phyloP scores from a whole-genome alignment of 2,797 vertebrate genomes.

The Tragelaphus eurycerus region DNA sequence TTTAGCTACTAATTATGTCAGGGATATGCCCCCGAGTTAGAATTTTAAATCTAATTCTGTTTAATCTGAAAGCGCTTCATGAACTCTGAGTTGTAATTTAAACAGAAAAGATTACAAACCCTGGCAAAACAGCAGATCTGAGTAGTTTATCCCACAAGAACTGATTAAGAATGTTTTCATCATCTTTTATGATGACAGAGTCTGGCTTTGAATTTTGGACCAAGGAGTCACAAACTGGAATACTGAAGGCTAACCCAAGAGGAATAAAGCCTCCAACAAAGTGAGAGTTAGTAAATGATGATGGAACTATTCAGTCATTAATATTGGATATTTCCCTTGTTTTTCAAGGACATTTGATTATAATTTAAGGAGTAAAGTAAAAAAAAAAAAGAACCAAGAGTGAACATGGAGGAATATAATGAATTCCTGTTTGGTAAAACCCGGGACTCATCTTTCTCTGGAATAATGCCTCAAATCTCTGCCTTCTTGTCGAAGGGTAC shows the following conservation, averaged over 20 bases:
- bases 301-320: background rate
- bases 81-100: slow-evolving; percentile 43
- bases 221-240: background rate
- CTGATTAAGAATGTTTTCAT: background rate
- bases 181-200: background rate
- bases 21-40: slow-evolving; percentile 3
- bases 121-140: background rate
- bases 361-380: background rate
- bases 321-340: background rate
- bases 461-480: background rate
- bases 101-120: background rate
- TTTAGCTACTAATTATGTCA: slow-evolving; percentile 57
- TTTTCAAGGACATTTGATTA: background rate
- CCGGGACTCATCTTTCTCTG: background rate
- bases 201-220: background rate
- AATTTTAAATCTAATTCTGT: slow-evolving; percentile 62
- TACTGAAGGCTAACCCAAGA: background rate
- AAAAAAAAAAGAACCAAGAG: background rate
- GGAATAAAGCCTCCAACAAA: background rate
- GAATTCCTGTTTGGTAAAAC: background rate
- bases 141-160: background rate
- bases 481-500: background rate
- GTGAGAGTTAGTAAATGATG: slow-evolving; percentile 32
- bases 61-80: background rate
- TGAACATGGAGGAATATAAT: background rate